A percentile compares a stretch with the other conserved stretches of the same genome.
Conservation (phyloP, 2,797 vertebrate genomes). For the Propithecus perrieri region DNA sequence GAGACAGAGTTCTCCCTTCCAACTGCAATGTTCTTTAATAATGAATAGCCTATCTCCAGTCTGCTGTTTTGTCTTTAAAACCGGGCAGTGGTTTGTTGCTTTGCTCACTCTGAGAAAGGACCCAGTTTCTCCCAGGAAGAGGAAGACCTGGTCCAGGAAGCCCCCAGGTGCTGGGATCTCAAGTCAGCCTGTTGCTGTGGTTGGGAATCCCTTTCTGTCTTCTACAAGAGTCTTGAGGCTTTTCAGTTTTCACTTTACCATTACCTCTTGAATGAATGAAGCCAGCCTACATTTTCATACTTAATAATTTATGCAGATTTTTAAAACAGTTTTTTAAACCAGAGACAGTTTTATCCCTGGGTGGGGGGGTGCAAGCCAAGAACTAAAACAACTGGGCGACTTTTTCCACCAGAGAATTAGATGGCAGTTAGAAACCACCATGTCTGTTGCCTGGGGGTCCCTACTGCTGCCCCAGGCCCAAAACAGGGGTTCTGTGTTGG, state of each 20-base stretch:
- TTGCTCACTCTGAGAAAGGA: background rate
- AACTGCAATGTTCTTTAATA: slow-evolving; percentile 83
- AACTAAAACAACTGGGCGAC: background rate
- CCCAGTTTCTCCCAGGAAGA: background rate
- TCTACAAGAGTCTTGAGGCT: background rate
- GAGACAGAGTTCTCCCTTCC: slow-evolving; percentile 74
- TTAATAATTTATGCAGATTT: background rate
- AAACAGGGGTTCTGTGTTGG: background rate
- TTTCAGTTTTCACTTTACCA: background rate
- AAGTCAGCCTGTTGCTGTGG: accelerated
- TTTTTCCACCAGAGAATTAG: background rate
- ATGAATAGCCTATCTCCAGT: slow-evolving; percentile 83
- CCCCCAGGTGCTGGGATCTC: background rate
- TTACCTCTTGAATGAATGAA: background rate
- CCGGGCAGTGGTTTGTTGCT: background rate
- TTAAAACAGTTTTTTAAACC: background rate
- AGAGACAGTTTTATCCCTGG: background rate
- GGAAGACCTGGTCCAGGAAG: background rate
- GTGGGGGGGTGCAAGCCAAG: background rate
- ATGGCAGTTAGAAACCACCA: background rate
- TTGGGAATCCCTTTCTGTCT: background rate
- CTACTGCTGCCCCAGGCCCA: background rate
- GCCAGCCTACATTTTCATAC: background rate
- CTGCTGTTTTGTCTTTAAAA: background rate
- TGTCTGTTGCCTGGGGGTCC: background rate